These are phyloP conservation scores for Drosophila atripex DNA, from an alignment of 2,888 invertebrate species.

Conservation along the genomic window DNA sequence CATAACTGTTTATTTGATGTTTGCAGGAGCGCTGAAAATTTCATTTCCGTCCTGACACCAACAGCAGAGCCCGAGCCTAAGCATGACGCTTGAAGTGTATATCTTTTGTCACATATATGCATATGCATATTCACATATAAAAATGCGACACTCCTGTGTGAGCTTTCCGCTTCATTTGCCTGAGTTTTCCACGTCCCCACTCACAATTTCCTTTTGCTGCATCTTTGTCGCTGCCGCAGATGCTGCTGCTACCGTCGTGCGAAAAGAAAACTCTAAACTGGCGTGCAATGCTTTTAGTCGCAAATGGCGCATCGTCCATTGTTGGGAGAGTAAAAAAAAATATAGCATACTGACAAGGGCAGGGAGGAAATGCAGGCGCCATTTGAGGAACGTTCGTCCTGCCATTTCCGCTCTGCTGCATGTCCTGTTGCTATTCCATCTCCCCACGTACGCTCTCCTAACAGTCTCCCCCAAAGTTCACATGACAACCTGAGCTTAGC, in stretches of 20 bases:
- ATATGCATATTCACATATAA: conserved; percentile 20
- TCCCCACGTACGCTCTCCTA: neutral
- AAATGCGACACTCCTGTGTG: conserved; percentile 28
- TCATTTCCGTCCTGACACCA: conserved; percentile 69
- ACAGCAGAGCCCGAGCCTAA: conserved; percentile 42
- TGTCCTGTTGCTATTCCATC: conserved; percentile 39
- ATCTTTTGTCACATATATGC: conserved; percentile 24
- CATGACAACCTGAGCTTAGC: conserved; percentile 37
- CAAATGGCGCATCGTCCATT: conserved; percentile 57
- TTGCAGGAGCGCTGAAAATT: conserved; percentile 53
- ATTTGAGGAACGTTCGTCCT: conserved; percentile 59
- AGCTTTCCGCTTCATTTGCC: conserved; percentile 65
- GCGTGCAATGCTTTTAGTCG: conserved; percentile 53
- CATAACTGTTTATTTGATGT: conserved; percentile 49
- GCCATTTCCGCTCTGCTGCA: conserved; percentile 67
- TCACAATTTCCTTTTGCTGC: conserved; percentile 66
- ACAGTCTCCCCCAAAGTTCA: conserved; percentile 20
- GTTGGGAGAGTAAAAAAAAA: conserved; percentile 40
- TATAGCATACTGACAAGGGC: conserved; percentile 18
- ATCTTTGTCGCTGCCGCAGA: conserved; percentile 43
- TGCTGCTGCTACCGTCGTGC: conserved; percentile 6
- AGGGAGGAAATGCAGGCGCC: conserved; percentile 62
- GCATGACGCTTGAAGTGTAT: conserved; percentile 46
- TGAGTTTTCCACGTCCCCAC: conserved; percentile 20
- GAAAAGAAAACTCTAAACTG: conserved; percentile 50